Conservation (phyloP, 2,113 vertebrate species). For the Charadrius vociferus region DNA sequence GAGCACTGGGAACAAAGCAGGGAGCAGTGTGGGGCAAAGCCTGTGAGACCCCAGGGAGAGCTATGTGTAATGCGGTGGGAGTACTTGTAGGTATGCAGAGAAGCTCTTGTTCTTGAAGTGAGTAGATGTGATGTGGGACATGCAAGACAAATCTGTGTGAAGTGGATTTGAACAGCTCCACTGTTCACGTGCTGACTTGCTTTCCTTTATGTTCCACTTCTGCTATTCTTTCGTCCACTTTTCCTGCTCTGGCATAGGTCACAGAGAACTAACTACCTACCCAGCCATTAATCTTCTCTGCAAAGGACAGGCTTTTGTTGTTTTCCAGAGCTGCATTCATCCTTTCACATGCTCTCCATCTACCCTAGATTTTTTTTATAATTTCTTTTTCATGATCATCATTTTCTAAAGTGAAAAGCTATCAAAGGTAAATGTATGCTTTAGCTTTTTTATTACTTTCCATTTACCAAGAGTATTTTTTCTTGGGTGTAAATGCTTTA, state of each 20-base stretch:
- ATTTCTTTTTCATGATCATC: not conserved
- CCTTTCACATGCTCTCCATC: not conserved
- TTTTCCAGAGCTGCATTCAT: not conserved
- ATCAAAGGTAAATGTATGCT: not conserved
- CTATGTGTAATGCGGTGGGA: accelerated
- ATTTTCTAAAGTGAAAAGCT: conserved; percentile 30
- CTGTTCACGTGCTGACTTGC: not conserved
- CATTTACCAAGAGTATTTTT: conserved; percentile 19
- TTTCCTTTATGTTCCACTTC: not conserved
- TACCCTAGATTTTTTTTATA: not conserved
- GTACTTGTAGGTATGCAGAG: not conserved
- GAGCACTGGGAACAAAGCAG: not conserved
- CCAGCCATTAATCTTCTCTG: not conserved
- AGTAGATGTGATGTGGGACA: not conserved
- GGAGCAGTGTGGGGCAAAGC: not conserved
- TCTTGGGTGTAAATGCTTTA: not conserved
- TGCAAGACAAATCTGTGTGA: not conserved
- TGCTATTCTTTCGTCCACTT: not conserved
- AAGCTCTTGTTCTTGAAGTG: not conserved
- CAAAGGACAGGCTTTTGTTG: not conserved
- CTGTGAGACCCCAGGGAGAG: not conserved
- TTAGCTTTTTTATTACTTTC: conserved; percentile 33
- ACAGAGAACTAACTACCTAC: not conserved
- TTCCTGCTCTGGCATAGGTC: not conserved
- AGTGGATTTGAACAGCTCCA: not conserved